Conservation (phyloP, 2,888 invertebrate genomes). For the Didymodactylos carnosus region DNA sequence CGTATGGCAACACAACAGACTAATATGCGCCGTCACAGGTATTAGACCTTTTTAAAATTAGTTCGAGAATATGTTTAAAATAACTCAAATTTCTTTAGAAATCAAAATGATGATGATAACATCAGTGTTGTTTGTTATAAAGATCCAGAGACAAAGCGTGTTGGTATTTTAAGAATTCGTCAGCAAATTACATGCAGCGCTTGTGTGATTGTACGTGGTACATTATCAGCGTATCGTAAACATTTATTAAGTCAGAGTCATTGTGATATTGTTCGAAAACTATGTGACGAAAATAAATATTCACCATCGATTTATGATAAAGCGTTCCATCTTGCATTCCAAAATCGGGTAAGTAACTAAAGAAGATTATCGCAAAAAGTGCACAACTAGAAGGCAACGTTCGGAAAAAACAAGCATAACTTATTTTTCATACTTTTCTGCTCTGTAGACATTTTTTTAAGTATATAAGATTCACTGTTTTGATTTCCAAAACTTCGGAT, state of each 20-base stretch:
- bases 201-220: not conserved
- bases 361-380: too few relatives aligned
- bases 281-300: not conserved
- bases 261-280: not conserved
- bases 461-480: too few relatives aligned
- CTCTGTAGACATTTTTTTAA: too few relatives aligned
- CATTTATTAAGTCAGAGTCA: not conserved
- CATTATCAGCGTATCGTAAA: not conserved
- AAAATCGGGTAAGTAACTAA: not conserved
- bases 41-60: too few relatives aligned
- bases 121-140: not conserved
- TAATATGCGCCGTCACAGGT: too few relatives aligned
- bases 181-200: not conserved
- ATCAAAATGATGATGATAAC: not conserved
- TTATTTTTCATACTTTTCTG: too few relatives aligned
- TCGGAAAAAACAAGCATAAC: too few relatives aligned
- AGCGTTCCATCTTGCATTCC: not conserved
- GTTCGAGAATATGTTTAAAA: too few relatives aligned
- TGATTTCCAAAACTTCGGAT: too few relatives aligned
- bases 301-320: not conserved
- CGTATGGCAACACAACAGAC: too few relatives aligned
- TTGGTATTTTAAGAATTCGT: not conserved
- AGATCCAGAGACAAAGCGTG: not conserved
- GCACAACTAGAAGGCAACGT: too few relatives aligned
- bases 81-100: not conserved